A percentile compares a stretch with the other conserved stretches of the same genome.
These are phyloP conservation scores for Pristionchus exspectatus DNA, from an alignment of 2,888 invertebrate genomes.

Conservation along the genomic window DNA sequence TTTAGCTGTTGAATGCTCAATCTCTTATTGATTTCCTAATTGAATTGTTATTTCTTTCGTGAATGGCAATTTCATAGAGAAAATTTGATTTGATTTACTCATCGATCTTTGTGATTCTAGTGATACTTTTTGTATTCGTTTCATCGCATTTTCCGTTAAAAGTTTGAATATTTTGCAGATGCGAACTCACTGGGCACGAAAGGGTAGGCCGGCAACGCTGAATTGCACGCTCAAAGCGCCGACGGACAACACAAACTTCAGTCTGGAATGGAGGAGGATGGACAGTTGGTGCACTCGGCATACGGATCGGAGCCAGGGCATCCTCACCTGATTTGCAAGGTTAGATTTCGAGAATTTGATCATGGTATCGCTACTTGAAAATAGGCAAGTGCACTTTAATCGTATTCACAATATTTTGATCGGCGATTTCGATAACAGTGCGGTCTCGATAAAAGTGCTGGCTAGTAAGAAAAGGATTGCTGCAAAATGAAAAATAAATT, in stretches of 20 bases:
- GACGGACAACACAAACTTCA: constrained; percentile 14
- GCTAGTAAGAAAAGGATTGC: too few relatives aligned
- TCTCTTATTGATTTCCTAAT: background rate
- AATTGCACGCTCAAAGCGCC: constrained; percentile 49
- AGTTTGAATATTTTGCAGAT: background rate
- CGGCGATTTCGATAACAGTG: too few relatives aligned
- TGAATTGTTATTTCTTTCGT: background rate
- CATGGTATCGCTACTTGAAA: too few relatives aligned
- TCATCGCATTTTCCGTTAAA: background rate
- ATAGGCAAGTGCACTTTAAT: too few relatives aligned
- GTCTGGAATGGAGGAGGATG: constrained; percentile 53
- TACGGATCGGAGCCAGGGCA: constrained; percentile 39
- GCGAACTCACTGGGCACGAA: constrained; percentile 53
- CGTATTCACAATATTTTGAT: too few relatives aligned
- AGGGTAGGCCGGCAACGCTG: constrained; percentile 47
- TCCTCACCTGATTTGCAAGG: constrained; percentile 52
- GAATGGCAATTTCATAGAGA: background rate
- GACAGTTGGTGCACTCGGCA: constrained; percentile 45
- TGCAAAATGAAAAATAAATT: too few relatives aligned
- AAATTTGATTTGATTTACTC: background rate
- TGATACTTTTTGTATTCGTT: background rate
- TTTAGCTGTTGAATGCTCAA: background rate
- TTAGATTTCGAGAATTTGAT: background rate
- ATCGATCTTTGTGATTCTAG: too few relatives aligned
- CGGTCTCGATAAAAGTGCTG: too few relatives aligned